Evolutionary conservation across 1,140 invertebrate genomes (phyloP).

Genomic region (Pantala flavescens): DNA sequence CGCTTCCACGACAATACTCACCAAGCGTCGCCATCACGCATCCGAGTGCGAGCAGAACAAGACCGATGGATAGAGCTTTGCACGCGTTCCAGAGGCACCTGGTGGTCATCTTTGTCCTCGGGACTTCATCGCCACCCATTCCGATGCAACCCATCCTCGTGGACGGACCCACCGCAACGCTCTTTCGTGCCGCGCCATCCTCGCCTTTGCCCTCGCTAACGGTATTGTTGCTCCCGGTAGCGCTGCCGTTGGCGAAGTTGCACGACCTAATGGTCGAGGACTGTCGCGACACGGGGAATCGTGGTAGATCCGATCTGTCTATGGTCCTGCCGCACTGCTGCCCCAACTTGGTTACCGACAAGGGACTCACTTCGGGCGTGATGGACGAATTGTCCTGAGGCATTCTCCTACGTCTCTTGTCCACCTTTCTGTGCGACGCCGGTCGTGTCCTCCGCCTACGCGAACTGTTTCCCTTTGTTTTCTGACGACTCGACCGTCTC

Average conservation of each 20-base stretch:
- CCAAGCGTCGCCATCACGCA: constrained; percentile 85
- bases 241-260: background rate
- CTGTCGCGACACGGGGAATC: background rate
- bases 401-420: no score
- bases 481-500: no score
- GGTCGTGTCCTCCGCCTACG: no score
- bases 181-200: background rate
- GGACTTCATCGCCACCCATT: constrained; percentile 25
- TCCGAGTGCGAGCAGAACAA: constrained; percentile 72
- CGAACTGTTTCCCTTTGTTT: no score
- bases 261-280: background rate
- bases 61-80: constrained; percentile 70
- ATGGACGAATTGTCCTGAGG: no score
- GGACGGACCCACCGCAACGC: background rate
- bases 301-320: background rate
- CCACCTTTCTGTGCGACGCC: no score
- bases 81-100: constrained; percentile 82
- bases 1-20: constrained; percentile 32
- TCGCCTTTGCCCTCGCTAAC: background rate
- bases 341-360: no score
- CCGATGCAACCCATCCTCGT: background rate
- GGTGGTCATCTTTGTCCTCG: constrained; percentile 72
- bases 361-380: no score
- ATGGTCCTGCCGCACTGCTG: no score
- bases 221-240: background rate